phyloP scores from a whole-genome alignment of 2,888 invertebrate species.

The Melanostoma mellinum region DNA sequence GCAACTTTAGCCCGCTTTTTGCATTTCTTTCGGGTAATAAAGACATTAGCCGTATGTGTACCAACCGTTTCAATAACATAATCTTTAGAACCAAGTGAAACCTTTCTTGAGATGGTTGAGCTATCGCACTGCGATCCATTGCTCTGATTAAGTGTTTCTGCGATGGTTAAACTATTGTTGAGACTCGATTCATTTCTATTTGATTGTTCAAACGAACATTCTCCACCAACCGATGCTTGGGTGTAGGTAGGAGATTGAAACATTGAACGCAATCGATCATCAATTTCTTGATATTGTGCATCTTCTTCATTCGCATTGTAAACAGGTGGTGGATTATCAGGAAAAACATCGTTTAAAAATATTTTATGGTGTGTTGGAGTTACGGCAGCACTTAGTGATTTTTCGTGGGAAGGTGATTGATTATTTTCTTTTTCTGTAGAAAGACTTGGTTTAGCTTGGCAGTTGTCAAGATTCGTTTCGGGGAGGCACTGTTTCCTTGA shows the following conservation, averaged over 20 bases:
- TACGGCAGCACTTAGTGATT: not conserved
- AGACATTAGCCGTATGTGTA: conserved; percentile 77
- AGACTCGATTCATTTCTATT: not conserved
- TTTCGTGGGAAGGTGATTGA: conserved; percentile 9
- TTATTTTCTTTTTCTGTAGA: not conserved
- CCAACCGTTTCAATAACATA: conserved; percentile 78
- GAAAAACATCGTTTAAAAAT: conserved; percentile 66
- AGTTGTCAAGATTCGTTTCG: not conserved
- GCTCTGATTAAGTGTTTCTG: conserved; percentile 39
- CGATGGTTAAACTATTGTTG: conserved; percentile 8
- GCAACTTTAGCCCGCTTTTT: conserved; percentile 58
- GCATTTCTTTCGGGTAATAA: conserved; percentile 76
- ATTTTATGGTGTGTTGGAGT: conserved; percentile 72
- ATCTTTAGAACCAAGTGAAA: conserved; percentile 77
- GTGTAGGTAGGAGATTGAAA: conserved; percentile 74
- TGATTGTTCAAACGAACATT: not conserved
- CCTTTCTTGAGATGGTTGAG: conserved; percentile 47
- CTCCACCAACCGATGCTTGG: not conserved
- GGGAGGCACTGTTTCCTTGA: not conserved
- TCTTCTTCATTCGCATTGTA: conserved; percentile 73
- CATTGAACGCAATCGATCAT: conserved; percentile 74
- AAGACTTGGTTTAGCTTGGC: conserved; percentile 6
- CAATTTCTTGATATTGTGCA: conserved; percentile 74
- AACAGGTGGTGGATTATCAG: conserved; percentile 21
- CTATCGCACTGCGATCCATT: conserved; percentile 45